Evolutionary conservation across 2,888 invertebrate genomes (phyloP).

Genomic region (Polyommatus icarus): DNA sequence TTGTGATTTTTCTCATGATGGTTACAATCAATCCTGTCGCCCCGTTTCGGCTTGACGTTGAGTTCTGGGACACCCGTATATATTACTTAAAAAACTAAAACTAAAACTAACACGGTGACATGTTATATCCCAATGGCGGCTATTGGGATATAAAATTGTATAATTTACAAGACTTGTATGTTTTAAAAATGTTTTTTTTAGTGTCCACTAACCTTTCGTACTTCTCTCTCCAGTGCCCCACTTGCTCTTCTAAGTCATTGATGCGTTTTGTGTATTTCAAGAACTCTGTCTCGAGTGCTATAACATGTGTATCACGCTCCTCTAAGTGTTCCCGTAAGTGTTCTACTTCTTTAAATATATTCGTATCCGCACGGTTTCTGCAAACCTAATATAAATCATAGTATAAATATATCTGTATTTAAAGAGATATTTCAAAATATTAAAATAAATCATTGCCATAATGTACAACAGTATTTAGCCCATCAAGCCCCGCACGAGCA

Average conservation of each 20-base stretch:
- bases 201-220: conserved; percentile 85
- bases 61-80: too few relatives aligned
- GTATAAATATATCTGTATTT: conserved; percentile 53
- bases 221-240: conserved; percentile 94
- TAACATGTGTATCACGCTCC: conserved; percentile 90
- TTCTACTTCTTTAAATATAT: conserved; percentile 93
- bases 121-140: too few relatives aligned
- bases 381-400: conserved; percentile 65
- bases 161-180: background rate
- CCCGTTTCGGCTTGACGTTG: too few relatives aligned
- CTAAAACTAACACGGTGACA: too few relatives aligned
- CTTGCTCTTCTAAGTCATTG: conserved; percentile 89
- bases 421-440: conserved; percentile 34
- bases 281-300: conserved; percentile 92
- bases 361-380: conserved; percentile 74
- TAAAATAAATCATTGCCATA: conserved; percentile 30
- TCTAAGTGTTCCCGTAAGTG: conserved; percentile 89
- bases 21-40: too few relatives aligned
- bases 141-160: too few relatives aligned
- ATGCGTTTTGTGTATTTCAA: conserved; percentile 89
- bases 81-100: too few relatives aligned
- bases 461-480: background rate
- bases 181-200: background rate
- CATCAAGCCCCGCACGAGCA: too few relatives aligned
- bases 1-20: too few relatives aligned